A percentile compares a stretch with the other conserved stretches of the same genome.
phyloP scores from a whole-genome alignment of 2,797 vertebrate genomes.

The Sebastiscus tertius region DNA sequence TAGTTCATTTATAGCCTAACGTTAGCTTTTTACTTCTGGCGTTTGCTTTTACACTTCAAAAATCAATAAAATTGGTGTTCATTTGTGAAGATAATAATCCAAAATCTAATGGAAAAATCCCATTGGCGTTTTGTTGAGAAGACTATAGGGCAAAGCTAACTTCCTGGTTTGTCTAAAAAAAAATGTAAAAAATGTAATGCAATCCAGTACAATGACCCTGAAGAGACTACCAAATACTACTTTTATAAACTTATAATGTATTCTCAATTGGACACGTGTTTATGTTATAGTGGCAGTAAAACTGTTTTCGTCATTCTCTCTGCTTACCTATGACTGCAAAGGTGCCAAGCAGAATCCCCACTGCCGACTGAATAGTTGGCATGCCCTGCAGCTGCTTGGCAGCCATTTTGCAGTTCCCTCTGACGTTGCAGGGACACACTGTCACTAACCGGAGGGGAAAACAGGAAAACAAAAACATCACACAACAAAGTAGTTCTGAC shows the following conservation, averaged over 20 bases:
- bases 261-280: neutral
- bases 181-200: neutral
- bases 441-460: conserved; percentile 72
- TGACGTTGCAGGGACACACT: conserved; percentile 85
- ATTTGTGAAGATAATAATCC: neutral
- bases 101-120: neutral
- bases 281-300: neutral
- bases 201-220: neutral
- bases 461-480: neutral
- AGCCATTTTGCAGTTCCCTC: conserved; percentile 84
- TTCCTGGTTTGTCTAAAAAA: neutral
- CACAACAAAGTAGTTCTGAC: neutral
- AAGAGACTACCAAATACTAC: neutral
- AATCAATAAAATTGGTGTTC: too few species aligned
- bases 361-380: conserved; percentile 86
- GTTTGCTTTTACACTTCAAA: too few species aligned
- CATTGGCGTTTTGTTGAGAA: rapidly evolving
- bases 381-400: conserved; percentile 85
- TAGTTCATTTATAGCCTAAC: too few species aligned
- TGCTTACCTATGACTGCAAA: conserved; percentile 82
- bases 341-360: conserved; percentile 84
- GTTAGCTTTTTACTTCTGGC: too few species aligned
- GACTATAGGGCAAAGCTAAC: neutral
- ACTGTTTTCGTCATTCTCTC: neutral
- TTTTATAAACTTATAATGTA: neutral